These are phyloP conservation scores for Sceloporus tristichus DNA, from an alignment of 2,113 vertebrate species.

Conservation along the genomic window DNA sequence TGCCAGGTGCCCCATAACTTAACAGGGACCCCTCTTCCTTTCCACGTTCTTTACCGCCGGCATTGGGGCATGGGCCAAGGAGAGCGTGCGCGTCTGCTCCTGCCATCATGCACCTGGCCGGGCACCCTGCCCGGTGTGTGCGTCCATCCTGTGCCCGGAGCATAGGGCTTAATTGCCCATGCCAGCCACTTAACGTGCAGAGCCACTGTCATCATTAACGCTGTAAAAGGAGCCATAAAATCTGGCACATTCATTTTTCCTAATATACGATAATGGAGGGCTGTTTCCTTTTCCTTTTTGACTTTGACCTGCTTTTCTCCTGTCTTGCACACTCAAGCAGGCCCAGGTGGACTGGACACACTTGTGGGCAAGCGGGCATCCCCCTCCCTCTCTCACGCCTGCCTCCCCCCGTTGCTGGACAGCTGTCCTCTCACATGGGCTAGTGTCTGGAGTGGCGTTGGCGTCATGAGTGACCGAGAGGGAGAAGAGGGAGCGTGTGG, in stretches of 20 bases:
- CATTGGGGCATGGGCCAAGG: not conserved
- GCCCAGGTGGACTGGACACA: rapidly evolving
- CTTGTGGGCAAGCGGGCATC: not conserved
- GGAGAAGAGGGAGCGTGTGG: too few species aligned
- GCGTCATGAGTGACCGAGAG: too few species aligned
- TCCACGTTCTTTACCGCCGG: too few species aligned
- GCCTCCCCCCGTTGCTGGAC: not conserved
- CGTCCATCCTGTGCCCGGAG: conserved; percentile 45
- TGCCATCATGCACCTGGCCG: conserved; percentile 16
- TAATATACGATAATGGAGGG: conserved; percentile 62
- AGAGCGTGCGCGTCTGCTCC: not conserved
- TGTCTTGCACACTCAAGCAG: not conserved
- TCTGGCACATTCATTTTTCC: conserved; percentile 51
- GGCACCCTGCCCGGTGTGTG: not conserved
- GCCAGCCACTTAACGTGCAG: conserved; percentile 57
- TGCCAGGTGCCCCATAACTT: too few species aligned
- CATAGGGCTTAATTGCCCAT: conserved; percentile 67
- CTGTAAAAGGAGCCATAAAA: conserved; percentile 70
- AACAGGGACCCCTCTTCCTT: too few species aligned
- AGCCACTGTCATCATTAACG: conserved; percentile 70
- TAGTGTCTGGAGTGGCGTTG: too few species aligned
- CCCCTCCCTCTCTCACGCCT: not conserved
- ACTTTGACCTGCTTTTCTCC: conserved; percentile 52
- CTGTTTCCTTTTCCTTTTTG: conserved; percentile 51
- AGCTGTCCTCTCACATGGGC: not conserved